Evolutionary conservation across 2,113 vertebrate species (phyloP).

Genomic region (Xiphias gladius): DNA sequence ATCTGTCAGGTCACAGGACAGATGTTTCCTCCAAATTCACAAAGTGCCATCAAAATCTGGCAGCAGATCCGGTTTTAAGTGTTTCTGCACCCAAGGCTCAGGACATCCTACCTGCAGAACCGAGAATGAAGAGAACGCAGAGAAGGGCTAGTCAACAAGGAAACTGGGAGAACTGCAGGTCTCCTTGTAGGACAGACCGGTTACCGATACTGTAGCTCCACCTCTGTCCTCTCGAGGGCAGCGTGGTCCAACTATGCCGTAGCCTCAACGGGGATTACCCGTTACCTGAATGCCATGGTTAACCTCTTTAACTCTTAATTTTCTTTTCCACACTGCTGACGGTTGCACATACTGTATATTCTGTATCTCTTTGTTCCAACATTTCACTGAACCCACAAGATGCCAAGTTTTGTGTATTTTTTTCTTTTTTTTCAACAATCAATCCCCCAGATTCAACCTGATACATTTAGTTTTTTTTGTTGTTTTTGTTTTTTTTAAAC

Average conservation of each 20-base stretch:
- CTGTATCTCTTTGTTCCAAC: neutral
- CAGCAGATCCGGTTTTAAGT: neutral
- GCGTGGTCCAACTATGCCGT: neutral
- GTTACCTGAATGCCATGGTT: neutral
- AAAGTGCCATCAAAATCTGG: neutral
- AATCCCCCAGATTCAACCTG: neutral
- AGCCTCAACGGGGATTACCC: no score
- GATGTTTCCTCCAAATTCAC: neutral
- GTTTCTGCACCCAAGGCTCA: no score
- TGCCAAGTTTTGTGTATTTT: no score
- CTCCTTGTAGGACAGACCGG: neutral
- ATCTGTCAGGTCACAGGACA: neutral
- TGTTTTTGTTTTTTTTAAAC: no score
- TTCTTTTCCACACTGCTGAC: neutral
- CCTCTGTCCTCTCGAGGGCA: constrained; percentile 24
- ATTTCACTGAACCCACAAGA: no score
- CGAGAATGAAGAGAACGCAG: no score
- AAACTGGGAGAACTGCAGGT: no score
- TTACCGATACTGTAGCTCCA: neutral
- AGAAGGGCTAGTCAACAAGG: no score
- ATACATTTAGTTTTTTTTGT: neutral
- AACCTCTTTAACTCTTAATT: neutral
- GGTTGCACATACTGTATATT: neutral
- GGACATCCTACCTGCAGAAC: no score
- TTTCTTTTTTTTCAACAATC: neutral